phyloP scores from a whole-genome alignment of 1,140 invertebrate genomes.

The Drosophila gunungcola region DNA sequence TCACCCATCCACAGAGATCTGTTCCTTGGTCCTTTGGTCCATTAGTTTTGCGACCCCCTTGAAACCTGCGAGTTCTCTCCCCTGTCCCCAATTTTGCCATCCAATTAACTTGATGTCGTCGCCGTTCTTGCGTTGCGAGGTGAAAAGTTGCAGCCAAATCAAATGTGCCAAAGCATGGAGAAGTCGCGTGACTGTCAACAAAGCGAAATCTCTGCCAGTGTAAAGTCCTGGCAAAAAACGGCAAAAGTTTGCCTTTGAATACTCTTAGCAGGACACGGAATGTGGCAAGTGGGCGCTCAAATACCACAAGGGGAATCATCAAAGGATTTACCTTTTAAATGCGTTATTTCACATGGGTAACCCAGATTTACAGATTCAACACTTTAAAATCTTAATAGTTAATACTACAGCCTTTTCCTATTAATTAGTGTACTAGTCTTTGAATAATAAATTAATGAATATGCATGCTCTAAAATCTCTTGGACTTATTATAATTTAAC shows the following conservation, averaged over 20 bases:
- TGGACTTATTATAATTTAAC: neutral
- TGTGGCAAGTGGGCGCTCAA: neutral
- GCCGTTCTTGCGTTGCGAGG: constrained; percentile 47
- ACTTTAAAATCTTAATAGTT: neutral
- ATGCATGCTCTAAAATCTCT: no score
- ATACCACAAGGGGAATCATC: neutral
- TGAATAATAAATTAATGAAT: no score
- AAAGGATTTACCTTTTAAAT: neutral
- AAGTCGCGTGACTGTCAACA: constrained; percentile 73
- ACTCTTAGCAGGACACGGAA: constrained; percentile 7
- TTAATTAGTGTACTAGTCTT: no score
- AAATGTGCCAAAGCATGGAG: constrained; percentile 66
- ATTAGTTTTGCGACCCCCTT: no score
- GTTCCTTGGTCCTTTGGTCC: neutral
- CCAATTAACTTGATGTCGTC: constrained; percentile 72
- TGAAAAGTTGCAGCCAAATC: constrained; percentile 78
- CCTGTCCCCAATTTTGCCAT: constrained; percentile 34
- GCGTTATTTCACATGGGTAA: neutral
- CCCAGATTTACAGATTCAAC: neutral
- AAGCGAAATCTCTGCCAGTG: constrained; percentile 25
- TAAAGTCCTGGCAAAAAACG: constrained; percentile 19
- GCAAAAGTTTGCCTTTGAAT: constrained; percentile 18
- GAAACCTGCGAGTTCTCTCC: constrained; percentile 3
- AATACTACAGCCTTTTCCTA: no score
- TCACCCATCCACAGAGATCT: constrained; percentile 12